phyloP scores from a whole-genome alignment of 2,888 invertebrate genomes.

The Peribatodes rhomboidaria region DNA sequence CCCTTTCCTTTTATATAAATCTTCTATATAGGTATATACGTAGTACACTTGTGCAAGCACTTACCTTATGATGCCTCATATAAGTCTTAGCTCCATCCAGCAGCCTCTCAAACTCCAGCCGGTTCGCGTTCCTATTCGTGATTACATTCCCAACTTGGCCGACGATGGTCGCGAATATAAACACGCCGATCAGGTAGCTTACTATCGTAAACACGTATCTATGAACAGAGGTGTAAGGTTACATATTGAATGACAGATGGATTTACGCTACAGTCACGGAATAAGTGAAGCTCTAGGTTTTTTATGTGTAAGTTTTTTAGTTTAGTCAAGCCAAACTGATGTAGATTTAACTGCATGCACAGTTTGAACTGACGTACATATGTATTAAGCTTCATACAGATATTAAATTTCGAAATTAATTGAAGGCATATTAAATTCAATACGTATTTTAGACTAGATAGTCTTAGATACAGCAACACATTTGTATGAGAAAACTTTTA shows the following conservation, averaged over 20 bases:
- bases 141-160: constrained; percentile 99
- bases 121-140: constrained; percentile 98
- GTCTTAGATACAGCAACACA: too few species aligned
- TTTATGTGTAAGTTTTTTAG: background rate
- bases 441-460: too few species aligned
- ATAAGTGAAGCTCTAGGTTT: background rate
- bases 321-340: too few species aligned
- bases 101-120: constrained; percentile 97
- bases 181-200: constrained; percentile 98
- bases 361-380: too few species aligned
- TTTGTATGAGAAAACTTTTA: too few species aligned
- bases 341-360: too few species aligned
- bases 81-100: constrained; percentile 98
- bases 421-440: too few species aligned
- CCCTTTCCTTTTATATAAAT: too few species aligned
- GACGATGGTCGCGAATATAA: constrained; percentile 98
- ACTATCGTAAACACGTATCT: constrained; percentile 99
- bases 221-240: constrained; percentile 59
- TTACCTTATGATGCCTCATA: constrained; percentile 97
- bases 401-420: too few species aligned
- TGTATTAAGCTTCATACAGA: too few species aligned
- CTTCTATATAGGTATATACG: too few species aligned
- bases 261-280: background rate
- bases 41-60: too few species aligned
- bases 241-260: background rate